Evolutionary conservation across 2,888 invertebrate genomes (phyloP), one percentile per base, ranked within the genome.

Genomic region (Sarcophaga carnaria): DNA sequence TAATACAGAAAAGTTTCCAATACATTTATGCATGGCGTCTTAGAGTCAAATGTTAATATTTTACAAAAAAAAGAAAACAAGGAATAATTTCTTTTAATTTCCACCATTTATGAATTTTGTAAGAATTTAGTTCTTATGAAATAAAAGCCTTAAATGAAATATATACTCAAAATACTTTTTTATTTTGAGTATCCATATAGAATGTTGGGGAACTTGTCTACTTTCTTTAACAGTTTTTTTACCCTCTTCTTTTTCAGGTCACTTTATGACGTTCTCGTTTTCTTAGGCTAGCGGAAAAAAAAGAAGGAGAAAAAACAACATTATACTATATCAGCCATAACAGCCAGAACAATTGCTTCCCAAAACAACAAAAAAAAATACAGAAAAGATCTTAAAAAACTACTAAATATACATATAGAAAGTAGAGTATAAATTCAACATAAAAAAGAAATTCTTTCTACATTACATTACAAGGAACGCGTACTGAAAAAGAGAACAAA

Each of bases 241-340:
- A 37, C 63, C 71, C 22, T 66, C 54, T 62, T 72, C 47, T 69
- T 86, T 37, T 87, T 66, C 81, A 87, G 87, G 87, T 87, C 84
- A 87, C 76, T 83, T 49, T 60, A 54, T 76, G 64, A 81, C 75
- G 75, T 79, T 66, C 47, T 83, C 70, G 70, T 84, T 83, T 79
- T 70, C 64, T 70, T 79, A 87, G 78, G 17, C 78, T 75, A 86
- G 75, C 80, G 64, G 47, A 80, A 80, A 49, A 54, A 22, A 79
- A 54, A 14, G 8, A 37, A 37, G 37, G 37, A 37, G 17, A 54
- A 14, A 49, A 54, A 54, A 54, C 54, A 54, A 54, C 54, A 54
- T 54, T 14, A 49, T 14, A 4, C 17, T 54, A 54, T 54, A 54
- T 17, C 54, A 54, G 17, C 54, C 12, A 54, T 17, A 54, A 54